Conservation (phyloP, 2,113 vertebrate genomes). For the Zosterops hypoxanthus region DNA sequence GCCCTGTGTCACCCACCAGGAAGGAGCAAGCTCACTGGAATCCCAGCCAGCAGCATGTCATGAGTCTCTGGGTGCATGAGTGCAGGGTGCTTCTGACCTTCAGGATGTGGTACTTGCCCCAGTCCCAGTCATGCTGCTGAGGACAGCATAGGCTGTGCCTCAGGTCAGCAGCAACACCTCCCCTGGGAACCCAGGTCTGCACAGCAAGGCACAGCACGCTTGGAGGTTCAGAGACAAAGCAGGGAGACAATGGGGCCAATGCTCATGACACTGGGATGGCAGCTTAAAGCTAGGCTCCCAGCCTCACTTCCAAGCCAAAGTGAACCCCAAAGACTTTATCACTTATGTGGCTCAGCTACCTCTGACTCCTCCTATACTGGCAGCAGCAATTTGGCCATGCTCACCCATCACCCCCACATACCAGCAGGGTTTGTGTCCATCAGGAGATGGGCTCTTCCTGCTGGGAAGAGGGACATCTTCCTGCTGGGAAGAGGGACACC, state of each 20-base stretch:
- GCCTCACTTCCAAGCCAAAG: not conserved
- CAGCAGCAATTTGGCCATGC: not conserved
- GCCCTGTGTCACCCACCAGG: not conserved
- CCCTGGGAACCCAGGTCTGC: not conserved
- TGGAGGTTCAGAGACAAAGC: not conserved
- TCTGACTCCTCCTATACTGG: not conserved
- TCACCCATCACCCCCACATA: not conserved
- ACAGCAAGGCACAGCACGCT: not conserved
- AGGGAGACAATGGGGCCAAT: not conserved
- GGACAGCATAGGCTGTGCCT: not conserved
- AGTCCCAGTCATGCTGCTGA: not conserved
- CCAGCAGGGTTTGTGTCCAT: rapidly evolving
- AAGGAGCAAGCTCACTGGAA: not conserved
- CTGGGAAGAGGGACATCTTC: too few relatives aligned
- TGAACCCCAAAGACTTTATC: not conserved
- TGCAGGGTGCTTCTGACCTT: not conserved
- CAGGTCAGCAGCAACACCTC: not conserved
- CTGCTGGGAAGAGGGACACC: not conserved
- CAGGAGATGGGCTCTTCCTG: not conserved
- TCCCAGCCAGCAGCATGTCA: not conserved
- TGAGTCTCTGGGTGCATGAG: not conserved
- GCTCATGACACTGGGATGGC: not conserved
- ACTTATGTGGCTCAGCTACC: not conserved
- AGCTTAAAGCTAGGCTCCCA: not conserved
- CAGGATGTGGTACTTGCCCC: rapidly evolving